phyloP scores from a whole-genome alignment of 2,113 vertebrate genomes.

The Aegithalos caudatus region DNA sequence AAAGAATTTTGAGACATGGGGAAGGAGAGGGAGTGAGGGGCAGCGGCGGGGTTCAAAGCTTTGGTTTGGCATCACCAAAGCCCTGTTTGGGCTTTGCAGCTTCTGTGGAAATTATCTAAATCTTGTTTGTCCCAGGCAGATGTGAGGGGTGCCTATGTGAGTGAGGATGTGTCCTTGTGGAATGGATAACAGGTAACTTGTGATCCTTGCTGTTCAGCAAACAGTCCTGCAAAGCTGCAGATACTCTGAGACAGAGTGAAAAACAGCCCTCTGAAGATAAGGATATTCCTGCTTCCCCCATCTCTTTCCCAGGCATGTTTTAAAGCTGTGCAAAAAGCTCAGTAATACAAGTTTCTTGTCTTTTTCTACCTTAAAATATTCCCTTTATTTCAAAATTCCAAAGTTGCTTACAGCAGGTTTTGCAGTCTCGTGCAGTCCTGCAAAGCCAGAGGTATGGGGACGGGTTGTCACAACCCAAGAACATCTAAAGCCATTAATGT shows the following conservation, averaged over 20 bases:
- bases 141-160: not conserved
- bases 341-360: accelerated
- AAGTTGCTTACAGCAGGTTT: not conserved
- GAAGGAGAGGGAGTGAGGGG: not conserved
- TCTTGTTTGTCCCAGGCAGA: not conserved
- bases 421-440: not conserved
- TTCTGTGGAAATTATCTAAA: not conserved
- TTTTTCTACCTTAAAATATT: not conserved
- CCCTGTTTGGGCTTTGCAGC: not conserved
- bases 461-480: not conserved
- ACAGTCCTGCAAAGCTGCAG: not conserved
- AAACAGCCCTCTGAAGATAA: slow-evolving; percentile 38
- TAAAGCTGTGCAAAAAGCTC: not conserved
- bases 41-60: not conserved
- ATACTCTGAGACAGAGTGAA: accelerated
- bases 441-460: not conserved
- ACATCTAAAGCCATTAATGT: not conserved
- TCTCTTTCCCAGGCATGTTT: not conserved
- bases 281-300: not conserved
- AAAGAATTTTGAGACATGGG: not conserved
- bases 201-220: not conserved
- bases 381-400: not conserved
- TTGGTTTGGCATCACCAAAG: accelerated
- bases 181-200: not conserved
- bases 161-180: not conserved